Evolutionary conservation across 30 jellyfish, hydroid and myxozoan genomes (phyloP).

Genomic region (Chironex yamaguchii): DNA sequence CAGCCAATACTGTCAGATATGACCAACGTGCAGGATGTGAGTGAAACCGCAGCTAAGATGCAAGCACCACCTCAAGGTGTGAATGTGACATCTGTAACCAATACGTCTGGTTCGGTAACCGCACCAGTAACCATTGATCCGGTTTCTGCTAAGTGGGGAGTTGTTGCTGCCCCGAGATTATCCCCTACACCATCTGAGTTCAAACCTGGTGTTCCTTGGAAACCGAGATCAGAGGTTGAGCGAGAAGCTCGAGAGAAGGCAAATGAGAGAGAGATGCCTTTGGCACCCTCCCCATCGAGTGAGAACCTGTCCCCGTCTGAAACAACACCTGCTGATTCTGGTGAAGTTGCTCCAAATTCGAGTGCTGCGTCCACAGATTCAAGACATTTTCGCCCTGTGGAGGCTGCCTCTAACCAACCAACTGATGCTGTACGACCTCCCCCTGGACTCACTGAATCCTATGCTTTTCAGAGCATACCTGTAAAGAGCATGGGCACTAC

Average conservation of each 20-base stretch:
- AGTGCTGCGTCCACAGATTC: neutral
- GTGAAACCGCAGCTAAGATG: slow-evolving; percentile 10
- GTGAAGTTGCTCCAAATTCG: neutral
- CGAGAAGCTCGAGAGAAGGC: slow-evolving; percentile 24
- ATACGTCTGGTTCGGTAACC: slow-evolving; percentile 17
- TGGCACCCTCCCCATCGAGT: neutral
- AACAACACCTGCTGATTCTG: slow-evolving; percentile 23
- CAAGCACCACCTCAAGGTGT: slow-evolving; percentile 13
- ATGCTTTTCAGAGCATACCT: slow-evolving; percentile 19
- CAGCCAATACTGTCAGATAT: slow-evolving; percentile 65
- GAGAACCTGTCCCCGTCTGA: slow-evolving; percentile 31
- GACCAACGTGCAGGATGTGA: slow-evolving; percentile 5
- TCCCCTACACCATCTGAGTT: slow-evolving; percentile 99
- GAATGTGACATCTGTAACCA: neutral
- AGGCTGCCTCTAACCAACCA: neutral
- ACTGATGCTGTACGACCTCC: slow-evolving; percentile 73
- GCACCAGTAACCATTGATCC: slow-evolving; percentile 91
- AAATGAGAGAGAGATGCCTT: neutral
- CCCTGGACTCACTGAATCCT: slow-evolving; percentile 72
- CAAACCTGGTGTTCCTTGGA: slow-evolving; percentile 99
- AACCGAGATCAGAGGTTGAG: slow-evolving; percentile 85
- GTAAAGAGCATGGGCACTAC: slow-evolving; percentile 6
- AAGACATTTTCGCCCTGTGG: neutral
- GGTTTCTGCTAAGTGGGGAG: slow-evolving; percentile 99
- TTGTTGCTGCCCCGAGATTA: slow-evolving; percentile 96